Evolutionary conservation across 2,113 vertebrate genomes (phyloP), one percentile per base, ranked within the genome.

Genomic region (Furnarius figulus): DNA sequence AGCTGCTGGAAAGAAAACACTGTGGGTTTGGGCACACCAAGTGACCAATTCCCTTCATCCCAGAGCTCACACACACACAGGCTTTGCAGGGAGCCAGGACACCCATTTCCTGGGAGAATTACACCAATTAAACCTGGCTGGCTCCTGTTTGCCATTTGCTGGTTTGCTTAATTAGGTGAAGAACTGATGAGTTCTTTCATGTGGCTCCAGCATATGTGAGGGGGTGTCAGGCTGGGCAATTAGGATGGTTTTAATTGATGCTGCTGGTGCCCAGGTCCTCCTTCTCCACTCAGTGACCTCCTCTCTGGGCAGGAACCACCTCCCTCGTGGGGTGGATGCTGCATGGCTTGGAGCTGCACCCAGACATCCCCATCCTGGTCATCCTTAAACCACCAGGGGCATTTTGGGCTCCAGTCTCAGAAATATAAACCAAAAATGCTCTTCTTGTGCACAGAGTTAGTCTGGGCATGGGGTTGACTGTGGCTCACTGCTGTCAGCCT

Each of bases 111-210:
- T 72, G 47, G 55, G 93, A 92, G 80, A 95, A 89, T 40, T 40
- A 40, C 46, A 53, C 77, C 75, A 81, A 85, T 89, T 79, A 66
- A 87, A n/a, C 37, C 46, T 58, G 76, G 50, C 12, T 31, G 3
- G 73, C 70, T 89, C 77, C 73, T 73, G 52, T 62, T 95, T 82
- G 71, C 84, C 63, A 35, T 80, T 93, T 91, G 62, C 83, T 74
- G 49, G 12, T 85, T 91, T 68, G 76, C 88, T 91, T 93, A 90
- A 93, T 93, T 94, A 84, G 67, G 47, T 25, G 44, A 61, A 90
- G 67, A 56, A 88, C 21, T 6, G 37, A 90, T 65, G 53, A 89
- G 33, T 27, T 71, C 50, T 93, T 95, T 72, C 42, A 66, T 47
- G 46, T 72, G 68, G 66, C 47, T 85, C 1, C 0, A 53, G 61